These are phyloP conservation scores for Parnassius smintheus DNA, from an alignment of 2,888 invertebrate species.

Conservation along the genomic window DNA sequence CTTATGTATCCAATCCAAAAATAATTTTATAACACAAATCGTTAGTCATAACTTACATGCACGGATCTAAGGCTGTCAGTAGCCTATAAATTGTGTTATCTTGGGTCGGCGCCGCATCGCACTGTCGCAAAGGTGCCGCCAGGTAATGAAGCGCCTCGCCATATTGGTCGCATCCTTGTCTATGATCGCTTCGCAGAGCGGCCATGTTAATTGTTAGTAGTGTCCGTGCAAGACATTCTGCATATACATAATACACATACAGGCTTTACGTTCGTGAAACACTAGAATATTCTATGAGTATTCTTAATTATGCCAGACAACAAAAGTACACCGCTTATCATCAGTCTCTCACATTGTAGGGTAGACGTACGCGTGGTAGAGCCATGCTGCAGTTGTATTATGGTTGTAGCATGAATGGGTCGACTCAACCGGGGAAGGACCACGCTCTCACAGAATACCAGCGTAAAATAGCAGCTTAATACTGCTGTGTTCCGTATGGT, in stretches of 20 bases:
- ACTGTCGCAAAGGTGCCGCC: conserved; percentile 20
- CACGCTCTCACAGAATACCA: too few relatives aligned
- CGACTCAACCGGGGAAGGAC: too few relatives aligned
- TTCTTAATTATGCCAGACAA: too few relatives aligned
- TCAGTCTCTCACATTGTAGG: too few relatives aligned
- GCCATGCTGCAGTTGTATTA: too few relatives aligned
- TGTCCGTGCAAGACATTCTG: neutral
- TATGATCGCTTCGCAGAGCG: conserved; percentile 13
- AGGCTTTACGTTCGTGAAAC: neutral
- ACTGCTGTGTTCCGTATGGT: too few relatives aligned
- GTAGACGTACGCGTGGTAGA: too few relatives aligned
- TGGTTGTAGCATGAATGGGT: too few relatives aligned
- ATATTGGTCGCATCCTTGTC: conserved; percentile 22
- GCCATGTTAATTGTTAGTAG: conserved; percentile 15
- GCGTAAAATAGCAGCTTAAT: too few relatives aligned
- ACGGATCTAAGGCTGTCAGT: neutral
- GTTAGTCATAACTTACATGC: neutral
- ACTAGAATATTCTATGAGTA: too few relatives aligned
- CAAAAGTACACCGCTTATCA: too few relatives aligned
- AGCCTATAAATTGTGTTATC: conserved; percentile 22
- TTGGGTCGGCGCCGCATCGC: neutral
- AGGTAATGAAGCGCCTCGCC: conserved; percentile 13
- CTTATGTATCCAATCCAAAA: too few relatives aligned
- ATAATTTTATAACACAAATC: neutral
- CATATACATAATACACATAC: conserved; percentile 5